phyloP scores from a whole-genome alignment of 1,140 invertebrate genomes.

The Hylaeus anthracinus region DNA sequence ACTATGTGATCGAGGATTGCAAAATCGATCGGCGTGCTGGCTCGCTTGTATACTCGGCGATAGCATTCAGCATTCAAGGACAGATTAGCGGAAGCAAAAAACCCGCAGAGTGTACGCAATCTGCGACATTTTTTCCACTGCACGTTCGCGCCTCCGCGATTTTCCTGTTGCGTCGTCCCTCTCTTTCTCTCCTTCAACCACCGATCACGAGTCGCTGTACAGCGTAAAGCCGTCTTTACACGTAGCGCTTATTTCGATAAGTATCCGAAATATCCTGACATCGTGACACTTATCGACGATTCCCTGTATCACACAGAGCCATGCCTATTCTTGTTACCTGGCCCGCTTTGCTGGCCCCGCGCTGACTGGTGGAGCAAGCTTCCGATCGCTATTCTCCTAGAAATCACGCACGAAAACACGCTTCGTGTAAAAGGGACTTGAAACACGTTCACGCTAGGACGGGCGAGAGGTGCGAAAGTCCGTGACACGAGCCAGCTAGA shows the following conservation, averaged over 20 bases:
- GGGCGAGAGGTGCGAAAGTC: slow-evolving; percentile 16
- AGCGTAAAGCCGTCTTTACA: no score
- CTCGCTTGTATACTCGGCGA: background rate
- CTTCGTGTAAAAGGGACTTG: no score
- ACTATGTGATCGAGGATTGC: slow-evolving; percentile 39
- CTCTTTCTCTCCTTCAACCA: background rate
- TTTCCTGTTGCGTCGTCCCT: background rate
- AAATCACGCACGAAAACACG: no score
- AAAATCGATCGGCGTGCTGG: slow-evolving; percentile 25
- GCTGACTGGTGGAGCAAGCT: no score
- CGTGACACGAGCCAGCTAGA: slow-evolving; percentile 7
- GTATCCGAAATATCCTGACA: no score
- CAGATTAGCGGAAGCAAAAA: slow-evolving; percentile 43
- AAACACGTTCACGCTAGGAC: no score
- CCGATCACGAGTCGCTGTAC: background rate
- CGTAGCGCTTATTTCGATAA: no score
- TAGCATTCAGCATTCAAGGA: slow-evolving; percentile 62
- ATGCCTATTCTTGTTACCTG: no score
- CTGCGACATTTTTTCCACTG: background rate
- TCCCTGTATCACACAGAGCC: no score
- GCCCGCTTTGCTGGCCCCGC: no score
- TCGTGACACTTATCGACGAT: no score
- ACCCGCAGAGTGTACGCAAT: slow-evolving; percentile 5
- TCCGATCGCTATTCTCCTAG: no score
- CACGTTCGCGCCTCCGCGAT: background rate